Conservation (phyloP, 2,797 vertebrate species). For the Ciconia nigra region DNA sequence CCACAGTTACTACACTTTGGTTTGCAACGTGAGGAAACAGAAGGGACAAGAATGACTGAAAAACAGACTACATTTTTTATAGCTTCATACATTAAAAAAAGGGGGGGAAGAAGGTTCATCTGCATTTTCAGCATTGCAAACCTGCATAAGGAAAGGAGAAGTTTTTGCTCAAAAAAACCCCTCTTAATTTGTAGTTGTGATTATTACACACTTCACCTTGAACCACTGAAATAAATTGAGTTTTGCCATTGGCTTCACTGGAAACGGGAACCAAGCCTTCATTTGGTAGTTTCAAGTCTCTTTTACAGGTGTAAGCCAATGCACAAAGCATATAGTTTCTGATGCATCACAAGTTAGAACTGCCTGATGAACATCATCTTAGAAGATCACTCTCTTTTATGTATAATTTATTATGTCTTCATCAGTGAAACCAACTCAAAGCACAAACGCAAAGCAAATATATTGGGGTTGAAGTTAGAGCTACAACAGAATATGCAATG, state of each 20-base stretch:
- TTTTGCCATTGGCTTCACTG: conserved; percentile 23
- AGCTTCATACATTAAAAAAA: not conserved
- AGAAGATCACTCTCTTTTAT: conserved; percentile 15
- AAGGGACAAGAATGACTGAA: not conserved
- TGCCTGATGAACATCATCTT: conserved; percentile 4
- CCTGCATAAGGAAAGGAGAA: not conserved
- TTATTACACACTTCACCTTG: not conserved
- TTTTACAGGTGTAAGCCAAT: conserved; percentile 29
- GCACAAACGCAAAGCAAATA: conserved; percentile 34
- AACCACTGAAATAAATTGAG: not conserved
- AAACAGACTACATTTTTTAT: not conserved
- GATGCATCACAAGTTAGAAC: conserved; percentile 6
- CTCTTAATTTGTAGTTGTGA: not conserved
- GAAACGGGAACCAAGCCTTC: not conserved
- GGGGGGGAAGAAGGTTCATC: fast-evolving
- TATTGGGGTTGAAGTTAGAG: conserved; percentile 8
- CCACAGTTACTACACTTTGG: not conserved
- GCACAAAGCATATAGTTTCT: conserved; percentile 35
- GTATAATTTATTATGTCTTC: conserved; percentile 49
- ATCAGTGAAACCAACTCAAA: conserved; percentile 25
- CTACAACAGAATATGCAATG: conserved; percentile 37
- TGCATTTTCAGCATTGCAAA: not conserved
- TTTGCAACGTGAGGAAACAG: not conserved
- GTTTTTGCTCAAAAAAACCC: not conserved
- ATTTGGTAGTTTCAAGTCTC: conserved; percentile 18